Base-by-base conservation (phyloP, 35 echinoderm and acorn worm genomes). In the Heliocidaris erythrogramma region DNA sequence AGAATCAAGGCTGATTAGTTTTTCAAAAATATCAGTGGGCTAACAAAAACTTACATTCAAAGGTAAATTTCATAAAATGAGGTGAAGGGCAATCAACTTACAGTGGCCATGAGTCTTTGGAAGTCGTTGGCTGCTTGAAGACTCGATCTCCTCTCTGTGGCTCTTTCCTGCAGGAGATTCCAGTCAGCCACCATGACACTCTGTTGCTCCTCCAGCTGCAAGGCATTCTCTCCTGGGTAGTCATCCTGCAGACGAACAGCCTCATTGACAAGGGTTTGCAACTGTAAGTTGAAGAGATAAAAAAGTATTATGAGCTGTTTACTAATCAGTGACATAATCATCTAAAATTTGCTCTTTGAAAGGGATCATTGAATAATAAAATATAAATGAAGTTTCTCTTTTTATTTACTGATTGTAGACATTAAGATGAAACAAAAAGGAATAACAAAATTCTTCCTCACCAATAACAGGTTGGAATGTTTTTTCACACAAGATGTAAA, bases 61-160 rank as follows among this genome's bases (percentile, higher is more conserved):
- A 42, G 35, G 35, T 42, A 42, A 0, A 42, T 42, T 42, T 42
- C 35, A 42, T 42, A 42, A 42, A 42, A 29, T 30, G 21, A 13
- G 31, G 47, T 13, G 5, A 89, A 18, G 32, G 12, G 18, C 47
- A 0, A 84, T 29, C 11, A 49, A 96, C 97, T 97, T 95, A 98
- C 97, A 9, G 94, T 94, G 86, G 95, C 94, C 59, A 99, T 47
- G 49, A 99, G 96, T 59, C 93, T 93, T 29, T 99, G 98, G 86
- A 95, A 99, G 85, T 99, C 98, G 48, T 95, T 94, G 13, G 98
- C 97, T 85, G 96, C 94, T 59, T 96, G 93, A 12, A 99, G 95
- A 65, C 88, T 30, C 24, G 92, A 65, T 35, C 94, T 92, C 92
- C 98, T 96, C 13, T 96, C 86, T 13, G 94, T 56, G n/a, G 95